These are phyloP conservation scores for Uropsilus gracilis DNA, from an alignment of 2,113 vertebrate species.

Conservation along the genomic window DNA sequence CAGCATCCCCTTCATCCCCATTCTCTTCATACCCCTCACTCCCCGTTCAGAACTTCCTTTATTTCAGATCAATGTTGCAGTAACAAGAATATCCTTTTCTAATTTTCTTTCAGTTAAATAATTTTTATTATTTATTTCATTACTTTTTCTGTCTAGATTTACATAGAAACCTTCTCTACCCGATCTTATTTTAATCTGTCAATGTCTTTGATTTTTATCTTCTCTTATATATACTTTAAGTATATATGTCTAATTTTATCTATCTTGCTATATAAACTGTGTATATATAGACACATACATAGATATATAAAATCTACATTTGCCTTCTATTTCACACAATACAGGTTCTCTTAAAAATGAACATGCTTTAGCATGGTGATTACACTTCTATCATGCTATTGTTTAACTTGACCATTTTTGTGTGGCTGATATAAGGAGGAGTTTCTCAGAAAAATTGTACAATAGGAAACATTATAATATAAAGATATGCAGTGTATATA, in stretches of 20 bases:
- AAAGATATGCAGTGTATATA: too few species aligned
- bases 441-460: background rate
- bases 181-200: background rate
- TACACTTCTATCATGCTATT: too few species aligned
- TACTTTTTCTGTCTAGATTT: background rate
- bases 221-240: background rate
- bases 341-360: background rate
- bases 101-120: background rate
- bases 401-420: background rate
- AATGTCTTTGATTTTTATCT: background rate
- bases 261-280: background rate
- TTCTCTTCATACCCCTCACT: background rate
- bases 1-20: background rate
- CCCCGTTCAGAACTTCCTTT: accelerated
- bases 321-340: background rate
- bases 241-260: background rate
- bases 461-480: too few species aligned
- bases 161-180: background rate
- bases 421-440: background rate
- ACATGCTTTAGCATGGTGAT: background rate
- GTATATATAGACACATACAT: background rate
- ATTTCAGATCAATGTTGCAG: background rate
- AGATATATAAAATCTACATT: background rate
- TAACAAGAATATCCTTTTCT: background rate
- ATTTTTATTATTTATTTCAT: background rate